Evolutionary conservation across 23 tunicate genomes (phyloP).

Genomic region (Diplosoma virens): DNA sequence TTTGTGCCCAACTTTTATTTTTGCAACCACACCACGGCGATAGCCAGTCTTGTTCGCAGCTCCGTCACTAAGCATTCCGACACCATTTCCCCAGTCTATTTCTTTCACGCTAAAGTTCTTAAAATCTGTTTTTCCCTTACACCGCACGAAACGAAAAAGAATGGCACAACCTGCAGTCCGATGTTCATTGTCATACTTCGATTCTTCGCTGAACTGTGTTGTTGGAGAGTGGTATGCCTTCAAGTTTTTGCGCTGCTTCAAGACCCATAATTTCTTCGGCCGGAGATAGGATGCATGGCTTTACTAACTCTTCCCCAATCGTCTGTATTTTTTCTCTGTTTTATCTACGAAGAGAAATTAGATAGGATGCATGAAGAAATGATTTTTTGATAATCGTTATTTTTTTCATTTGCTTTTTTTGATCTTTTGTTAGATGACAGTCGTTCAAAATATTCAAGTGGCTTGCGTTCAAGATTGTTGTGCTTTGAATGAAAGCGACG

Average conservation of each 20-base stretch:
- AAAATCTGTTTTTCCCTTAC: background rate
- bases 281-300: constrained; percentile 34
- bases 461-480: too few species aligned
- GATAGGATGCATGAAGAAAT: constrained; percentile 12
- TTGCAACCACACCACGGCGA: constrained; percentile 40
- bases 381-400: constrained; percentile 20
- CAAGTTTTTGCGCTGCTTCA: constrained; percentile 31
- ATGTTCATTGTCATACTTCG: constrained; percentile 27
- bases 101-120: constrained; percentile 14
- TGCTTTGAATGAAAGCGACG: too few species aligned
- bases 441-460: too few species aligned
- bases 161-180: constrained; percentile 36
- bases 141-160: constrained; percentile 35
- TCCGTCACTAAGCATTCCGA: constrained; percentile 36
- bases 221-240: constrained; percentile 31
- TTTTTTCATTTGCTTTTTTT: constrained; percentile 29
- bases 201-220: constrained; percentile 18
- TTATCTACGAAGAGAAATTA: constrained; percentile 18
- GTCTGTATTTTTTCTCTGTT: constrained; percentile 18
- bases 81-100: constrained; percentile 34
- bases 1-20: constrained; percentile 26
- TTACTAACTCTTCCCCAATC: constrained; percentile 47
- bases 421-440: too few species aligned
- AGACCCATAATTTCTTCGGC: constrained; percentile 39
- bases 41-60: constrained; percentile 43